Evolutionary conservation across 2,888 invertebrate genomes (phyloP), one percentile per base, ranked within the genome.

Genomic region (Pachymerium ferrugineum): DNA sequence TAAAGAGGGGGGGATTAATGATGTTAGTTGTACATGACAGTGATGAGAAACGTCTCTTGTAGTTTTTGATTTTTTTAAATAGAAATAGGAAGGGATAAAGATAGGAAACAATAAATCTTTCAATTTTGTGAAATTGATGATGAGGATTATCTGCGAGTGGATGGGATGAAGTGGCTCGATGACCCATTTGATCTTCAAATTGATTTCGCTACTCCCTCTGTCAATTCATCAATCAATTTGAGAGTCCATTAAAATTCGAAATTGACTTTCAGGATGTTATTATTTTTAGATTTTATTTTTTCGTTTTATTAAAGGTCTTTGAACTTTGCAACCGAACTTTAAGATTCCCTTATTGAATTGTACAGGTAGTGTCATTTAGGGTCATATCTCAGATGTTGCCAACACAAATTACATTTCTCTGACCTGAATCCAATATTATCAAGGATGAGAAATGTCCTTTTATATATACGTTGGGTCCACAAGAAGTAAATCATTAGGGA

Each of bases 151-250:
- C 47, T 19, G 47, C 22, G 47, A 47, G 22, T 47, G 47, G 6
- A 47, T 22, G 19, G 8, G 22, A 62, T 10, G 62, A 62, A n/a
- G 28, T 10, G 62, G n/a, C 62, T 62, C 25, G 62, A 62, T 28
- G 62, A 62, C 62, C 62, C 62, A 62, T 62, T 62, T 62, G 12
- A 62, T 62, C 62, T 62, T 62, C 28, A 62, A 62, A 62, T 62
- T 62, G 62, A 62, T 62, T 62, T 62, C 62, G 62, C 14, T 62
- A 16, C 5, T 38, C 16, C 38, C 16, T 38, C 16, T 38, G 12
- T 38, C 12, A 25, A 22, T 62, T 22, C 62, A 62, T 62, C 62
- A 62, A 62, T 62, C 62, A 62, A 28, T 62, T 62, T 62, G 62
- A 62, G 28, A 62, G 25, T 62, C 62, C 22, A 62, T 62, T 62